phyloP scores from a whole-genome alignment of 2,888 invertebrate species.

The Stenodema calcarata region DNA sequence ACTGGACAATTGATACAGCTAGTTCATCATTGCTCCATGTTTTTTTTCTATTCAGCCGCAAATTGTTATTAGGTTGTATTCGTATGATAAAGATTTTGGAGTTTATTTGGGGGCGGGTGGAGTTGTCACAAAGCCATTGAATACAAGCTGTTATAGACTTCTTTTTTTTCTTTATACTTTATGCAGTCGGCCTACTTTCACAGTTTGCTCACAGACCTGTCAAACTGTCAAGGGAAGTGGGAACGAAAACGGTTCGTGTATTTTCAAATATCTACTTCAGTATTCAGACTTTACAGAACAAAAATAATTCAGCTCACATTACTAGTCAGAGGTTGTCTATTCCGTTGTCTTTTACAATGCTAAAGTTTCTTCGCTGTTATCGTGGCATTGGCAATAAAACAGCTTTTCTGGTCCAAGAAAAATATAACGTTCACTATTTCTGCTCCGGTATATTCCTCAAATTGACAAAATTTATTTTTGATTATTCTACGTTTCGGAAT shows the following conservation, averaged over 20 bases:
- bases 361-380: too few relatives aligned
- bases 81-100: background rate
- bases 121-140: background rate
- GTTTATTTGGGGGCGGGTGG: background rate
- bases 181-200: background rate
- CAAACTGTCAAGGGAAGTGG: background rate
- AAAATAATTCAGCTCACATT: too few relatives aligned
- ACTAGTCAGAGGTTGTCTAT: too few relatives aligned
- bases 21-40: constrained; percentile 7
- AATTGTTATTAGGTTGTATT: constrained; percentile 19
- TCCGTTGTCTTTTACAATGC: too few relatives aligned
- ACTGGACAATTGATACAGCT: background rate
- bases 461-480: too few relatives aligned
- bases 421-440: too few relatives aligned
- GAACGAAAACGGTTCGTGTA: background rate
- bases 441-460: too few relatives aligned
- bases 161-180: background rate
- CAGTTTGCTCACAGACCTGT: background rate
- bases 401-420: too few relatives aligned
- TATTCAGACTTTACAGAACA: too few relatives aligned
- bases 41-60: constrained; percentile 18
- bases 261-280: too few relatives aligned
- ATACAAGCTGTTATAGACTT: background rate
- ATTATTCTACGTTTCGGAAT: too few relatives aligned
- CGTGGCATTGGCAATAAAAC: too few relatives aligned